Evolutionary conservation across 2,113 vertebrate genomes (phyloP).

Genomic region (Picathartes gymnocephalus): DNA sequence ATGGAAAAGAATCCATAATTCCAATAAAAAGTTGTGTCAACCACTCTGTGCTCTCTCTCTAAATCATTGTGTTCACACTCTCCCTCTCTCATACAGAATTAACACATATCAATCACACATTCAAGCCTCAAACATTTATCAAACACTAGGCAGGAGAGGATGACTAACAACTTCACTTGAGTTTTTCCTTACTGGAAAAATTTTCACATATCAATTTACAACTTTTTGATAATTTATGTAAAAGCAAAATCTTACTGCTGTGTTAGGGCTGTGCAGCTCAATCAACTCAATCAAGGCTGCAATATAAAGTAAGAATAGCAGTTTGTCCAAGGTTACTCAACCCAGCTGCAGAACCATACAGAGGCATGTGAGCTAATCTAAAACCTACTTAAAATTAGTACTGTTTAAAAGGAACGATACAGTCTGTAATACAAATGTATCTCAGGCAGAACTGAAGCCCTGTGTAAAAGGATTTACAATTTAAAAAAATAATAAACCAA

Average conservation of each 20-base stretch:
- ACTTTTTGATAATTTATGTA: background rate
- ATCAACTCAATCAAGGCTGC: background rate
- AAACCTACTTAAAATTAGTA: background rate
- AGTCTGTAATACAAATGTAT: background rate
- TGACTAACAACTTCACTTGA: background rate
- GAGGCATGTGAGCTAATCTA: background rate
- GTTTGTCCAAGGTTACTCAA: background rate
- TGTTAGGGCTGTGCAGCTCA: background rate
- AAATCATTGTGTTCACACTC: fast-evolving
- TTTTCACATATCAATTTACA: background rate
- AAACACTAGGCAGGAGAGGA: background rate
- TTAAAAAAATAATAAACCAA: background rate
- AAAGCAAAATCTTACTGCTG: background rate
- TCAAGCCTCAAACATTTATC: background rate
- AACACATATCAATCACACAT: background rate
- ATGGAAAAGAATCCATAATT: background rate
- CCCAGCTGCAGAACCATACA: background rate
- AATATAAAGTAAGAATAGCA: background rate
- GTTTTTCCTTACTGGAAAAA: background rate
- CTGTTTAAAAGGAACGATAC: background rate
- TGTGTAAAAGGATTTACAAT: background rate
- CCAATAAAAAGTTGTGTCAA: background rate
- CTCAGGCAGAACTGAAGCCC: background rate
- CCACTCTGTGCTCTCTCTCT: background rate
- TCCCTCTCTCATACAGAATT: background rate